phyloP scores from a whole-genome alignment of 2,888 invertebrate genomes.

The Drosophila aldrichi region DNA sequence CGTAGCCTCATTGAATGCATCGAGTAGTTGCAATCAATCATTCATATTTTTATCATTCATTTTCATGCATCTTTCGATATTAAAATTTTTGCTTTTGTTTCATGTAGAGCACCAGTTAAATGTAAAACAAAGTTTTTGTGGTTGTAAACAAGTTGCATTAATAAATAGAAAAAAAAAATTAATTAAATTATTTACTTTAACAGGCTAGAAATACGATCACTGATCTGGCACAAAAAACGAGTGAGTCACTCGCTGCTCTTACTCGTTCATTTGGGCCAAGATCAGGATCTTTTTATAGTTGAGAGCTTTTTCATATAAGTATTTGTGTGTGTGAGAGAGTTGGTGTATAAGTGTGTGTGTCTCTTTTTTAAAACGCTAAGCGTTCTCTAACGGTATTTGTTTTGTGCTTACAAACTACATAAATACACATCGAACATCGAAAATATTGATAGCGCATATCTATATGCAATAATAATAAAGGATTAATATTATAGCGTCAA shows the following conservation, averaged over 20 bases:
- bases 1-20: constrained; percentile 65
- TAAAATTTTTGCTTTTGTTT: constrained; percentile 25
- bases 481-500: constrained; percentile 32
- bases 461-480: constrained; percentile 55
- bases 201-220: constrained; percentile 47
- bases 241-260: neutral
- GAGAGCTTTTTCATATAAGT: constrained; percentile 33
- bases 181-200: constrained; percentile 27
- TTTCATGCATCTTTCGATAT: constrained; percentile 30
- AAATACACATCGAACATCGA: constrained; percentile 81
- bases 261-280: constrained; percentile 6
- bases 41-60: constrained; percentile 3
- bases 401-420: constrained; percentile 74
- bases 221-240: constrained; percentile 16
- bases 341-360: constrained; percentile 22
- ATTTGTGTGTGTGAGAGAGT: constrained; percentile 26
- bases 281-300: constrained; percentile 32
- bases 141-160: constrained; percentile 45
- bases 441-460: constrained; percentile 67
- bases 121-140: constrained; percentile 44
- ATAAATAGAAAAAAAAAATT: constrained; percentile 43
- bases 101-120: constrained; percentile 70
- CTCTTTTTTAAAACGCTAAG: constrained; percentile 75
- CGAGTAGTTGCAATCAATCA: constrained; percentile 28
- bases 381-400: constrained; percentile 73